phyloP scores from a whole-genome alignment of 1,140 invertebrate genomes.

The Melipona quadrifasciata region DNA sequence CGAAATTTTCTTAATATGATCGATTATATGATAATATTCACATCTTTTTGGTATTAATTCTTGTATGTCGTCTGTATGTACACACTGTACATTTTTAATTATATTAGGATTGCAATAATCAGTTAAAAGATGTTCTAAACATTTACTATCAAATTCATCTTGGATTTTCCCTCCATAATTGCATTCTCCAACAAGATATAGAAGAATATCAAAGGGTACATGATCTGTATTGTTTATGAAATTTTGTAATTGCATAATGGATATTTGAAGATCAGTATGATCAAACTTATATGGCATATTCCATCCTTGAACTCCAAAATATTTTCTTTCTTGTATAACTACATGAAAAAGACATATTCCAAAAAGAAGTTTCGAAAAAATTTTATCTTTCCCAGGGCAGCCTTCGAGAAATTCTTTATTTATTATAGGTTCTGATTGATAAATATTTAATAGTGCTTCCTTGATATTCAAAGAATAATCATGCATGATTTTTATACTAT shows the following conservation, averaged over 20 bases:
- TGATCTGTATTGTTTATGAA: conserved; percentile 78
- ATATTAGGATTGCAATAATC: conserved; percentile 83
- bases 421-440: conserved; percentile 82
- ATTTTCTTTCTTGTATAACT: conserved; percentile 85
- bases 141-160: conserved; percentile 85
- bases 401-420: conserved; percentile 79
- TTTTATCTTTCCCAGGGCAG: conserved; percentile 73
- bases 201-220: conserved; percentile 84
- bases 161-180: conserved; percentile 89
- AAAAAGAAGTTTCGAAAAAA: conserved; percentile 85
- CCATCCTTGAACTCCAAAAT: conserved; percentile 87
- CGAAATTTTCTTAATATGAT: conserved; percentile 83
- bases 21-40: conserved; percentile 86
- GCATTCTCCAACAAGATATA: conserved; percentile 86
- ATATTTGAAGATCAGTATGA: conserved; percentile 87
- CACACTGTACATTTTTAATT: conserved; percentile 60
- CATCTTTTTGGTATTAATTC: conserved; percentile 85
- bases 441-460: conserved; percentile 84
- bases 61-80: conserved; percentile 76
- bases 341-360: conserved; percentile 88
- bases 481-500: conserved; percentile 87
- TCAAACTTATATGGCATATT: conserved; percentile 89
- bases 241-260: conserved; percentile 84
- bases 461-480: conserved; percentile 85
- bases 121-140: conserved; percentile 82